Base-by-base conservation (phyloP, 2,888 invertebrate species). In the Nemapogon koenigi region DNA sequence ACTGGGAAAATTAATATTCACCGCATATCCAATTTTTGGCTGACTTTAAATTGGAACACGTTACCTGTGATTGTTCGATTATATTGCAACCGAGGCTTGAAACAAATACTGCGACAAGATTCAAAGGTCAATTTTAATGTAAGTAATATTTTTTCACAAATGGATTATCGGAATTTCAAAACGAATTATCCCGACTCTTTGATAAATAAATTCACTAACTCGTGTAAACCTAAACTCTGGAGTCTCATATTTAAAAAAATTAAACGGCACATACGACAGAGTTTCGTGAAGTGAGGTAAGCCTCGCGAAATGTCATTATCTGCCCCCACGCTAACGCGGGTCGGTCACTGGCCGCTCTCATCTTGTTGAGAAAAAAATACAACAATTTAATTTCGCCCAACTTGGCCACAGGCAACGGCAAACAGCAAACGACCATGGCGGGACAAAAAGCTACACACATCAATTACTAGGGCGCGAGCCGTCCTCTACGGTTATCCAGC, bases 351-450 rank as follows among this genome's bases (percentile, higher is more conserved):
- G 48, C 53, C 54, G 58, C 53, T 54, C 61, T 63, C 55, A 62
- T 71, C 71, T 64, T 59, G 63, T 59, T 62, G 61, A 58, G 57
- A 70, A 73, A 75, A 75, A 73, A 41, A 36, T 69, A 69, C 64
- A 69, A 69, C 68, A 73, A 72, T 72, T 73, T 75, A 71, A 76
- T 76, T 76, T 72, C 59, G 67, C 61, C 64, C 58, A 72, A 73
- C 68, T 70, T 69, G 58, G 64, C 68, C 66, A 56, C 60, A 46
- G 56, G 57, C 50, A 51, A 48, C 50, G 46, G 53, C 62, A 63
- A 65, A 69, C 65, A 66, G 57, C 58, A 55, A 66, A 64, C 58
- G 55, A 56, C 52, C 54, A 51, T 48, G 50, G 55, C 55, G 46
- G 56, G 55, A 62, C 63, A 65, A 66, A 71, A 71, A 68, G 63